Percentiles rank a stretch among this genome's conserved stretches.
Conservation (phyloP, 2,113 vertebrate genomes). For the Xiphophorus hellerii region DNA sequence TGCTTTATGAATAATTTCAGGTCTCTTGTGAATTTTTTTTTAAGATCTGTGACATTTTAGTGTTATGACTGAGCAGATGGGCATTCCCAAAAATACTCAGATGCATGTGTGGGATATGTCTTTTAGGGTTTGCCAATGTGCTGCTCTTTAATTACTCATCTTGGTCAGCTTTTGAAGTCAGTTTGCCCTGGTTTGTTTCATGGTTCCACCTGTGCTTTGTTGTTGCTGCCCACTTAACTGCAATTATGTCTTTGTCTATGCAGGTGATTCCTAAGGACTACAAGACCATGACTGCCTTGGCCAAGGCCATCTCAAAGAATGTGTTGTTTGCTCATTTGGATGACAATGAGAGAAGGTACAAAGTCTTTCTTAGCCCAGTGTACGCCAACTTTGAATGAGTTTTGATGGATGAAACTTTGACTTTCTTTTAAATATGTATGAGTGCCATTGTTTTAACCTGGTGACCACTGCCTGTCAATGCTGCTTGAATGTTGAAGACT, state of each 20-base stretch:
- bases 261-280: constrained; percentile 99
- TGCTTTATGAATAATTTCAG: constrained; percentile 76
- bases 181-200: constrained; percentile 57
- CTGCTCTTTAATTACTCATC: constrained; percentile 74
- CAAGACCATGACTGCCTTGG: constrained; percentile 98
- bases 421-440: neutral
- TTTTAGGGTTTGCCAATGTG: constrained; percentile 68
- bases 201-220: constrained; percentile 65
- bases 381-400: neutral
- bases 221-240: constrained; percentile 21
- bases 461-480: constrained; percentile 65
- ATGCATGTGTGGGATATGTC: constrained; percentile 63
- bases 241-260: constrained; percentile 36
- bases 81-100: constrained; percentile 73
- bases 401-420: neutral
- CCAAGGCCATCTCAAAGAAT: constrained; percentile 97
- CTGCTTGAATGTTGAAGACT: constrained; percentile 36
- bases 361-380: neutral
- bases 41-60: constrained; percentile 57
- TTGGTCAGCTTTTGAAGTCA: constrained; percentile 63
- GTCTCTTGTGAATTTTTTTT: constrained; percentile 63
- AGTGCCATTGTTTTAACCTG: constrained; percentile 14
- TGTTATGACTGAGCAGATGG: constrained; percentile 74
- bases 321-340: constrained; percentile 97
- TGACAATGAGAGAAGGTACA: constrained; percentile 96